Base-by-base conservation (phyloP, 1,140 invertebrate species). In the Bemisia tabaci region DNA sequence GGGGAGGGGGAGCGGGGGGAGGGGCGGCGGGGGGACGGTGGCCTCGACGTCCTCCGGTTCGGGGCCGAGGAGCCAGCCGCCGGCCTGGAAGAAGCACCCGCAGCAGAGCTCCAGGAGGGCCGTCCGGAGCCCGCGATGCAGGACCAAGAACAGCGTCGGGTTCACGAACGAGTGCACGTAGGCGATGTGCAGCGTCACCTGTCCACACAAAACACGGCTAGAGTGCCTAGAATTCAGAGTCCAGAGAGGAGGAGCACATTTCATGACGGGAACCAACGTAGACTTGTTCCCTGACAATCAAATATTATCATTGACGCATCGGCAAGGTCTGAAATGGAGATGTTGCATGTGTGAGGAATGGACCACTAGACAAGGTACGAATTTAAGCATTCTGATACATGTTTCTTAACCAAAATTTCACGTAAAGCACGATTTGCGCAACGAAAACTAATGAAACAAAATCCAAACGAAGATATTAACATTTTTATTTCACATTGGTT, bases 121-220 rank as follows among this genome's bases (percentile, higher is more conserved):
- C 48, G 84, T 80, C 11, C 88, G 79, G n/a, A 90, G 77, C 1
- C 87, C 87, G 26, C 85, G 82, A 74, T 93, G 89, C 26, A 94
- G 79, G 24, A 87, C 84, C 69, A 93, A 80, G 75, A 93, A 91
- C 59, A 93, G 78, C 11, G 87, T 84, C 0, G 90, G 90, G 75
- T 92, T 92, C 60, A 92, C 87, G 71, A 91, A 91, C 11, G 90
- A 89, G 77, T 93, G 91, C 63, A 91, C 85, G 77, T 92, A 91
- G 58, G 90, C 90, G 75, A 92, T 89, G 81, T 92, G 89, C 68
- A 95, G 81, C 33, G 90, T 91, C 71, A 91, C 86, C 87, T 90
- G 82, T 61, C 81, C 82, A 72, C 59, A 25, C 12, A 22, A 67
- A 59, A 25, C 9, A 59, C 11, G 12, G 12, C 60, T 21, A 48